Base-by-base conservation (phyloP, 2,113 vertebrate species). In the Psettodes erumei region DNA sequence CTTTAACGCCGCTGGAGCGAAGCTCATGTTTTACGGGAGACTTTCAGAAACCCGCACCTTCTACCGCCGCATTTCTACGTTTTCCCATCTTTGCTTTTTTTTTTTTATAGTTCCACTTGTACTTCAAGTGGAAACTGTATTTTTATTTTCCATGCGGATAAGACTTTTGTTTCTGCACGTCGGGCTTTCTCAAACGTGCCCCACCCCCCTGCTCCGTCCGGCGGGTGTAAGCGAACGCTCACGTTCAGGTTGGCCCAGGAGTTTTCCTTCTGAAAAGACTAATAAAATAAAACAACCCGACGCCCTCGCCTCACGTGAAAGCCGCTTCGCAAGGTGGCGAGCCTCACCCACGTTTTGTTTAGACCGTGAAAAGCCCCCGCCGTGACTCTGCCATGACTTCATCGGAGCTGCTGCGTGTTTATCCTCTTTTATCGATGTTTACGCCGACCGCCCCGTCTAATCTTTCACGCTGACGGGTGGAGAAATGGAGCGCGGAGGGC, bases 361-460 rank as follows among this genome's bases (percentile, higher is more conserved):
- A 67, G 58, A 64, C 28, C 60, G 50, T n/a, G 47, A 65, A 27
- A 56, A 8, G 1, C 27, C 4, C n/a, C n/a, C n/a, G n/a, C n/a
- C n/a, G n/a, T n/a, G n/a, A n/a, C n/a, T n/a, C n/a, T n/a, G n/a
- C n/a, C n/a, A n/a, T 82, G 81, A 78, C 75, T 71, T 77, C 27
- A 77, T 42, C 8, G 8, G 18, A 60, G 10, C 42, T 21, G 2
- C 35, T 21, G 2, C 35, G 28, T 54, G 45, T 68, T 75, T 35
- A 12, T 19, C n/a, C n/a, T 38, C 72, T 65, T 71, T 79, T 50
- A 79, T 85, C 61, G 10, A 13, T 1, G 66, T 73, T 84, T 61
- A 51, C 50, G 33, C 48, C 45, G 35, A 0, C 1, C 63, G 37
- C 35, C 38, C 13, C 28, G 8, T 50, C 63, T 70, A 56, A 32